These are phyloP conservation scores for Nymphalis c-album DNA, from an alignment of 2,888 invertebrate species.

Conservation along the genomic window DNA sequence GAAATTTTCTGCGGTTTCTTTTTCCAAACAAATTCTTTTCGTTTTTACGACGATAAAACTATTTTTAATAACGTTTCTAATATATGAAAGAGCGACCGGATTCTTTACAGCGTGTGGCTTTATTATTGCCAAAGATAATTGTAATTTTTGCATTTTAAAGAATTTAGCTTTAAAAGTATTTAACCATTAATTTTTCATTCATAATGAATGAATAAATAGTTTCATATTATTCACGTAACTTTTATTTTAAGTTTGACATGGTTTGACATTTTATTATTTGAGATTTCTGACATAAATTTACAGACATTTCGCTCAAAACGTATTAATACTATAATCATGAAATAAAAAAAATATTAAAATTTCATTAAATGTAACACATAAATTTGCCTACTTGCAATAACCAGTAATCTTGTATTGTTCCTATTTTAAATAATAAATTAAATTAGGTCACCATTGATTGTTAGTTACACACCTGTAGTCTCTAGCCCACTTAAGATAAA, in stretches of 20 bases:
- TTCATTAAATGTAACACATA: no score
- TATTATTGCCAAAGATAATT: conserved; percentile 92
- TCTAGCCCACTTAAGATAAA: no score
- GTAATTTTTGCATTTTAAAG: conserved; percentile 69
- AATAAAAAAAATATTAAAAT: no score
- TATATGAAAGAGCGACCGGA: conserved; percentile 85
- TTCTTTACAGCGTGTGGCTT: conserved; percentile 93
- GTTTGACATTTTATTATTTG: no score
- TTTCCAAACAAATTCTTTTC: conserved; percentile 83
- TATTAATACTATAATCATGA: no score
- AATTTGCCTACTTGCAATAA: no score
- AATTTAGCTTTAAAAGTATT: background rate
- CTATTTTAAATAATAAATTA: no score
- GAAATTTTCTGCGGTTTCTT: conserved; percentile 85
- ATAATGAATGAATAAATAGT: conserved; percentile 13
- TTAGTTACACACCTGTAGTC: no score
- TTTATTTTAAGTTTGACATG: conserved; percentile 13
- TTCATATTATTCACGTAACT: background rate
- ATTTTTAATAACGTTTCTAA: conserved; percentile 84
- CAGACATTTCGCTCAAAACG: no score
- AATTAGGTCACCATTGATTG: no score
- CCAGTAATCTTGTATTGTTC: no score
- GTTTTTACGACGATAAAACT: conserved; percentile 88
- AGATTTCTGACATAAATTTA: background rate
- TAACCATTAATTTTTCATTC: background rate